A percentile compares a stretch with the other conserved stretches of the same genome.
These are phyloP conservation scores for Triplophysa bombifrons DNA, from an alignment of 2,797 vertebrate species.

Conservation along the genomic window DNA sequence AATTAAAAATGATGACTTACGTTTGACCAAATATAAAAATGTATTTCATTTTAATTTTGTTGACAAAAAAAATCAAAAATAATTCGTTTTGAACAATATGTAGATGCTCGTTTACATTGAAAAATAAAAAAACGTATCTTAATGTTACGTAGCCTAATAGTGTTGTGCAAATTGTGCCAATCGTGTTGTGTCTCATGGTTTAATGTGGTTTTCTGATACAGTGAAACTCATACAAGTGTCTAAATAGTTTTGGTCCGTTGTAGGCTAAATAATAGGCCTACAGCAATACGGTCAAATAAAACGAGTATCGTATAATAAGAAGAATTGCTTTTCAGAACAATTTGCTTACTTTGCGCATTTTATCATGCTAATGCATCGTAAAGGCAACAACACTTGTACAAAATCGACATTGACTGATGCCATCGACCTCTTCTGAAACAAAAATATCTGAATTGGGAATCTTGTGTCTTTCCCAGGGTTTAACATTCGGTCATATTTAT, in stretches of 20 bases:
- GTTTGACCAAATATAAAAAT: too few species aligned
- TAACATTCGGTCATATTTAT: constrained; percentile 62
- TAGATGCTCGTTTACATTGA: background rate
- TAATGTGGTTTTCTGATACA: background rate
- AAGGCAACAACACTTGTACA: background rate
- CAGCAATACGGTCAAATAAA: background rate
- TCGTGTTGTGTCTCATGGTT: background rate
- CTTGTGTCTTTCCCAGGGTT: constrained; percentile 39
- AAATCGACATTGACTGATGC: constrained; percentile 20
- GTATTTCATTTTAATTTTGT: too few species aligned
- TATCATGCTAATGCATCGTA: constrained; percentile 20
- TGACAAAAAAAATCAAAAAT: too few species aligned
- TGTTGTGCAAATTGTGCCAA: background rate
- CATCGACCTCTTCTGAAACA: background rate
- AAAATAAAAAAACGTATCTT: background rate
- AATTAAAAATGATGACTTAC: too few species aligned
- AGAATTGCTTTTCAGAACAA: background rate
- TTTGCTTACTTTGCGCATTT: constrained; percentile 21
- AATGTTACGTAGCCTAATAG: too few species aligned
- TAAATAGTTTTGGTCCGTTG: background rate
- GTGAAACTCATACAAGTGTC: background rate
- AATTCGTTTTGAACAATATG: too few species aligned
- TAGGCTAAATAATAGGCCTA: background rate
- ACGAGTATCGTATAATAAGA: background rate
- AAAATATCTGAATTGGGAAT: constrained; percentile 28